These are phyloP conservation scores for Pandion haliaetus DNA, from an alignment of 2,113 vertebrate species.

Conservation along the genomic window DNA sequence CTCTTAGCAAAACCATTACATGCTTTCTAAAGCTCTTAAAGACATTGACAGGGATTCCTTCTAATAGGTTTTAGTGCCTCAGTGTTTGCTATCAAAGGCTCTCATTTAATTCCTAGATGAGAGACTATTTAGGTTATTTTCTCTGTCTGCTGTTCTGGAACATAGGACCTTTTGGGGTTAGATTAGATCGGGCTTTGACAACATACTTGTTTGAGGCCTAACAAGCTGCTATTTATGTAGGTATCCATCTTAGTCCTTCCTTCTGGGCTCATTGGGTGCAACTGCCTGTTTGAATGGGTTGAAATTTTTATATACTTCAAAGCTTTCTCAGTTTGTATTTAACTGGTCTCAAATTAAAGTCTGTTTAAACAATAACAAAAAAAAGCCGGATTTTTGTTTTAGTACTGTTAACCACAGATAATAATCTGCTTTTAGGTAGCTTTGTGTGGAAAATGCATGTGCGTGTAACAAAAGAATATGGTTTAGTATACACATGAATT, in stretches of 20 bases:
- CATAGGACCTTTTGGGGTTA: neutral
- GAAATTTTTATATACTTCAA: neutral
- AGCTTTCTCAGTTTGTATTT: neutral
- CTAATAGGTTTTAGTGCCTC: neutral
- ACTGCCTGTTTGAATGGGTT: neutral
- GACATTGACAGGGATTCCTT: neutral
- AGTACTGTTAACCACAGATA: neutral
- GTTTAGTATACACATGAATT: neutral
- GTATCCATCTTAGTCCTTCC: neutral
- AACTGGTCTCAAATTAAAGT: too few species aligned
- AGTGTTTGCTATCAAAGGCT: neutral
- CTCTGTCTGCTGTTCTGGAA: neutral
- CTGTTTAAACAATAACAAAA: too few species aligned
- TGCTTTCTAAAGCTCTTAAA: neutral
- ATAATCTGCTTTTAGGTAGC: neutral
- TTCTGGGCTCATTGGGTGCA: neutral
- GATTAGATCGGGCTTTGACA: neutral
- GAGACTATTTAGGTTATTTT: neutral
- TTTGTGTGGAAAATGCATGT: neutral
- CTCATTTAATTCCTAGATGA: neutral
- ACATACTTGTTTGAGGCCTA: neutral
- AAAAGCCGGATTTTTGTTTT: neutral
- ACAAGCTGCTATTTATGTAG: neutral
- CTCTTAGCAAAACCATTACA: neutral
- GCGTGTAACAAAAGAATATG: neutral